Evolutionary conservation across 2,113 vertebrate genomes (phyloP).

Genomic region (rat (Rattus norvegicus)): GRCr8 NC_086022.1:174288501-174289000

Average conservation of each 20-base stretch:
- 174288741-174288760: not conserved
- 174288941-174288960: not conserved
- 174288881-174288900: not conserved
- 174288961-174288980: not conserved
- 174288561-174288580: not conserved
- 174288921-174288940: not conserved
- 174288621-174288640: not conserved
- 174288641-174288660: not conserved
- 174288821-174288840: not conserved
- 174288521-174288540: constrained; percentile 6
- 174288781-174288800: no score
- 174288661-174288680: not conserved
- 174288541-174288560: not conserved
- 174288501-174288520: constrained; percentile 5
- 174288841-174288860: not conserved
- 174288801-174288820: not conserved
- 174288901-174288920: not conserved
- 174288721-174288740: not conserved
- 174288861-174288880: not conserved
- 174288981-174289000: not conserved
- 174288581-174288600: not conserved
- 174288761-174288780: not conserved
- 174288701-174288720: not conserved
- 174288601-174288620: not conserved
- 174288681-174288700: not conserved